Evolutionary conservation across 2,888 invertebrate genomes (phyloP).

Genomic region (Syritta pipiens): DNA sequence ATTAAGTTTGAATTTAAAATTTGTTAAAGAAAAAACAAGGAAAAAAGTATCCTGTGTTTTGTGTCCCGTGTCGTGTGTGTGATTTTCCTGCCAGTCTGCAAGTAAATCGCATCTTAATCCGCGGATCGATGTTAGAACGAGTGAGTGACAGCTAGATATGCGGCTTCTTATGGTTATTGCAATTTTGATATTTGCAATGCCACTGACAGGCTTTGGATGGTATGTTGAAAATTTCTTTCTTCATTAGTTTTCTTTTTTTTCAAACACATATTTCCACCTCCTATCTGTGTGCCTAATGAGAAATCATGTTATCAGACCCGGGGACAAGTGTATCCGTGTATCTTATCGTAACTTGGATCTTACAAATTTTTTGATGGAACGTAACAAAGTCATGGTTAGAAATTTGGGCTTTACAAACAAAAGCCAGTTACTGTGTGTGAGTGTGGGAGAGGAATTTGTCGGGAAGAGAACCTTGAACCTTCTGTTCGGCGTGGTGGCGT

Average conservation of each 20-base stretch:
- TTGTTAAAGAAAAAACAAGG: no score
- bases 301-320: slow-evolving; percentile 43
- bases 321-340: slow-evolving; percentile 41
- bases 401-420: slow-evolving; percentile 16
- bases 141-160: slow-evolving; percentile 79
- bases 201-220: slow-evolving; percentile 93
- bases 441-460: no score
- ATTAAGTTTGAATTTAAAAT: no score
- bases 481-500: no score
- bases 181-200: slow-evolving; percentile 91
- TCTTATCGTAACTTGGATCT: slow-evolving; percentile 51
- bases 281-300: no score
- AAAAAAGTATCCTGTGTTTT: no score
- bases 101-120: slow-evolving; percentile 33
- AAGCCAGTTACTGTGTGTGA: no score
- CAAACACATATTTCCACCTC: no score
- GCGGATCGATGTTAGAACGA: slow-evolving; percentile 67
- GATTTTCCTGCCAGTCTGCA: slow-evolving; percentile 15
- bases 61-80: slow-evolving; percentile 4
- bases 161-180: slow-evolving; percentile 90
- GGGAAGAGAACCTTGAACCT: no score
- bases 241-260: neutral
- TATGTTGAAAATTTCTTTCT: slow-evolving; percentile 81
- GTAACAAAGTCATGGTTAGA: slow-evolving; percentile 50
- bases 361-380: slow-evolving; percentile 4